Percentiles rank a stretch among this genome's conserved stretches.
Conservation (phyloP, 2,113 vertebrate species). For the Poeciliopsis occidentalis region DNA sequence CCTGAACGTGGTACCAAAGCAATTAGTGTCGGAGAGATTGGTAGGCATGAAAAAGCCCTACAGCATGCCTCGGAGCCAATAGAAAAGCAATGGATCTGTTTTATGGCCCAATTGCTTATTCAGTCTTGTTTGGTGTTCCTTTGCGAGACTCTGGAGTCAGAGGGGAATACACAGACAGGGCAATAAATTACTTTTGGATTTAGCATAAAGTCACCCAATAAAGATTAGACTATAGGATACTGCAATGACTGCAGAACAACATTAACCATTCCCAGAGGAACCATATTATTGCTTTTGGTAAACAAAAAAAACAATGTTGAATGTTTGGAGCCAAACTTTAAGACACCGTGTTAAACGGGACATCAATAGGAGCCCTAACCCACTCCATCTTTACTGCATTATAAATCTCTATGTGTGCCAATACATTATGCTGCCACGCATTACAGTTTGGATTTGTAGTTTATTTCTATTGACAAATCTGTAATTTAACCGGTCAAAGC, state of each 20-base stretch:
- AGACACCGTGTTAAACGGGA: conserved; percentile 54
- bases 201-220: conserved; percentile 71
- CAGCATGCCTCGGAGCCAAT: conserved; percentile 68
- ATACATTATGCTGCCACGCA: conserved; percentile 35
- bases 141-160: conserved; percentile 62
- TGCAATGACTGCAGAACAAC: conserved; percentile 30
- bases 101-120: conserved; percentile 79
- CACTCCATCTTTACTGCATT: conserved; percentile 1
- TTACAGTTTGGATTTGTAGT: conserved; percentile 23
- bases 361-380: conserved; percentile 30
- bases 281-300: conserved; percentile 46
- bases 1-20: conserved; percentile 79
- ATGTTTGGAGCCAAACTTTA: conserved; percentile 47
- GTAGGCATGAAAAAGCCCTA: conserved; percentile 77
- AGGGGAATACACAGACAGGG: conserved; percentile 69
- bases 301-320: conserved; percentile 54
- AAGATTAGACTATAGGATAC: conserved; percentile 65
- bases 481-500: conserved; percentile 32
- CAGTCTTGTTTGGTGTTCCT: conserved; percentile 75
- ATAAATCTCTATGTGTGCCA: conserved; percentile 41
- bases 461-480: conserved; percentile 54
- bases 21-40: conserved; percentile 81
- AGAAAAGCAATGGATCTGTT: conserved; percentile 78
- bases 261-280: conserved; percentile 43
- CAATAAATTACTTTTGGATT: conserved; percentile 77